A percentile compares a stretch with the other conserved stretches of the same genome.
These are phyloP conservation scores for Lepidurus arcticus DNA, from an alignment of 1,140 invertebrate species.

Conservation along the genomic window DNA sequence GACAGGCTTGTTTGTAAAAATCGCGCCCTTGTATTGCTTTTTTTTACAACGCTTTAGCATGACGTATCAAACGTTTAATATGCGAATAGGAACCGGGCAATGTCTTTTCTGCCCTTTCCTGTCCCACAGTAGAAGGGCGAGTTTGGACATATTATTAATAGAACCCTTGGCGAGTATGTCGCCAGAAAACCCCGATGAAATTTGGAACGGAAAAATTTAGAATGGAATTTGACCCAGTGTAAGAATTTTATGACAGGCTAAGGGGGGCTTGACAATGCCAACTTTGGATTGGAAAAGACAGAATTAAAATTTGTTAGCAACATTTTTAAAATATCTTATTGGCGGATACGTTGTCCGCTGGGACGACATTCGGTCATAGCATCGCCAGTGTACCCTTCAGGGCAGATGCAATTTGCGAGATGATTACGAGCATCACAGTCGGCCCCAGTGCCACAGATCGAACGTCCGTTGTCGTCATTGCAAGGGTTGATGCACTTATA, in stretches of 20 bases:
- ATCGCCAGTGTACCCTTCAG: constrained; percentile 72
- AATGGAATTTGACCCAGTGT: neutral
- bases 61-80: neutral
- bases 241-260: neutral
- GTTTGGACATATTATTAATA: constrained; percentile 5
- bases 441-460: constrained; percentile 61
- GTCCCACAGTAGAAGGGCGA: neutral
- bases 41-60: neutral
- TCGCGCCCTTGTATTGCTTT: neutral
- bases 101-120: no score
- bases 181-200: neutral
- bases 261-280: neutral
- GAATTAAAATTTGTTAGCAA: neutral
- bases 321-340: neutral
- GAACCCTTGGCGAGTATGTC: neutral
- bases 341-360: neutral
- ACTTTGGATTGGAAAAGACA: neutral
- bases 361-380: constrained; percentile 56
- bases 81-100: constrained; percentile 1
- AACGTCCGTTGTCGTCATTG: constrained; percentile 53
- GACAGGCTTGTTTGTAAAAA: constrained; percentile 11
- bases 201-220: neutral
- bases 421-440: constrained; percentile 68
- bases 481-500: constrained; percentile 66
- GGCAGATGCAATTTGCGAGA: constrained; percentile 76